These are phyloP conservation scores for Megaleporinus macrocephalus DNA, from an alignment of 2,113 vertebrate genomes.

Conservation along the genomic window DNA sequence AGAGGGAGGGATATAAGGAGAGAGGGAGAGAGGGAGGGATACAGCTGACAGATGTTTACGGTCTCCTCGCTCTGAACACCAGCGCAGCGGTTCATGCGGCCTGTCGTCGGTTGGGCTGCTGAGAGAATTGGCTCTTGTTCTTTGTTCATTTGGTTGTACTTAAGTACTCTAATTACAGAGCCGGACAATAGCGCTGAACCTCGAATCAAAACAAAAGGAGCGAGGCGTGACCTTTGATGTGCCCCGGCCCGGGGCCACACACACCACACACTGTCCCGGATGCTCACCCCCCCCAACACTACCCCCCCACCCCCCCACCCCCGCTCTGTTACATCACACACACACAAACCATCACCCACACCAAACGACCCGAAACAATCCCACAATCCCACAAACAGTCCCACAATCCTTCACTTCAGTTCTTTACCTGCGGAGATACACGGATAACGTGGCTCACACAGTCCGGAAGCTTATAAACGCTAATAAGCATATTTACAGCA, in stretches of 20 bases:
- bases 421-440: too few species aligned
- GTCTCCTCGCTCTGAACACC: constrained; percentile 25
- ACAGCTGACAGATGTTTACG: not conserved
- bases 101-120: constrained; percentile 33
- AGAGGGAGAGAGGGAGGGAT: not conserved
- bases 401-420: too few species aligned
- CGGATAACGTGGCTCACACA: too few species aligned
- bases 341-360: constrained; percentile 26
- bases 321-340: constrained; percentile 48
- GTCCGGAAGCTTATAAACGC: too few species aligned
- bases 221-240: constrained; percentile 61
- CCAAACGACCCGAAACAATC: not conserved
- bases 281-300: not conserved
- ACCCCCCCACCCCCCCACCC: not conserved
- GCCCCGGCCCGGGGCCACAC: constrained; percentile 58
- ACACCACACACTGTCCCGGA: constrained; percentile 29
- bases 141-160: constrained; percentile 41
- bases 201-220: constrained; percentile 59
- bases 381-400: not conserved
- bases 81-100: not conserved
- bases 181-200: constrained; percentile 26
- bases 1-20: constrained; percentile 41
- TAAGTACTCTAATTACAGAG: constrained; percentile 63
- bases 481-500: too few species aligned
- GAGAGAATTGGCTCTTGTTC: constrained; percentile 8